Percentiles rank a stretch among this genome's conserved stretches.
Evolutionary conservation across 2,113 vertebrate genomes (phyloP).

Genomic region (Microcebus murinus): DNA sequence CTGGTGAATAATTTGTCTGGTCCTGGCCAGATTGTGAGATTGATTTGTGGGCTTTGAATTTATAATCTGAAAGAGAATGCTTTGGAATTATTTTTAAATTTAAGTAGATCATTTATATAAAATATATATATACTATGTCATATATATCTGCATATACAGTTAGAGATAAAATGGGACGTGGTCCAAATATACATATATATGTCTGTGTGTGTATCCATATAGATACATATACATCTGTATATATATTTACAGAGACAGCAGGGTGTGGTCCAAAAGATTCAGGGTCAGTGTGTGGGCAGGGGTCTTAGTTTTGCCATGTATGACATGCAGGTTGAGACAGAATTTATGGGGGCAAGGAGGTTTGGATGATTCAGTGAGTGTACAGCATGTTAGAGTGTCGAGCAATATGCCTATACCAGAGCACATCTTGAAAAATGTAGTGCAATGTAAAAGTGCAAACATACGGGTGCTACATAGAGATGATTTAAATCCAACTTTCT

Average conservation of each 20-base stretch:
- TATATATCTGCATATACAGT: neutral
- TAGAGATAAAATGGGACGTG: neutral
- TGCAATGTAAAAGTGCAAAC: neutral
- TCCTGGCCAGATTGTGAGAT: neutral
- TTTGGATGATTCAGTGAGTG: neutral
- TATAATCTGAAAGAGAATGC: neutral
- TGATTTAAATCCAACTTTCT: neutral
- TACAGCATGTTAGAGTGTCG: neutral
- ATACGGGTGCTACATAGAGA: neutral
- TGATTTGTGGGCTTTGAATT: neutral
- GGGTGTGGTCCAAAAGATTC: neutral
- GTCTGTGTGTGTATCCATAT: too few species aligned
- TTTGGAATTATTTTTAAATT: neutral
- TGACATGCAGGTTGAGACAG: neutral
- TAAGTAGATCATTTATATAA: too few species aligned
- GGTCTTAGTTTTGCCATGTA: neutral
- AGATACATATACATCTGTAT: neutral
- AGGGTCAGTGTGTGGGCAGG: neutral
- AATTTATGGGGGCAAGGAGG: neutral
- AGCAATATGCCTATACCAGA: neutral
- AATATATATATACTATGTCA: too few species aligned
- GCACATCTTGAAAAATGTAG: neutral
- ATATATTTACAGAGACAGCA: neutral
- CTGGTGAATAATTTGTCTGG: conserved; percentile 38
- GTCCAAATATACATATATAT: too few species aligned